A percentile compares a stretch with the other conserved stretches of the same genome.
phyloP scores from a whole-genome alignment of 2,797 vertebrate genomes.

The Arrhamphus sclerolepis region DNA sequence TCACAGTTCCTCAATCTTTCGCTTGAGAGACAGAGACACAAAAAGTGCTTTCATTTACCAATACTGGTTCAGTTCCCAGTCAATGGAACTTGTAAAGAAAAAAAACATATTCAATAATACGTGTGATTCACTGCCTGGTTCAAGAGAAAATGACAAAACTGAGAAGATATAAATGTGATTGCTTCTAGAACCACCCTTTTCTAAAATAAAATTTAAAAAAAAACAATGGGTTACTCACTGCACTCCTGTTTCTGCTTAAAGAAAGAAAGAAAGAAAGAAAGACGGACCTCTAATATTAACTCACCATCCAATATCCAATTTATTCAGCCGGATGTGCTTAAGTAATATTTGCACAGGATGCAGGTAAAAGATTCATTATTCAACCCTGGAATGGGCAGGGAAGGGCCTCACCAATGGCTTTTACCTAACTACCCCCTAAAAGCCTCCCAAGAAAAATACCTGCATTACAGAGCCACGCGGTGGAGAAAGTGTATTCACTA shows the following conservation, averaged over 20 bases:
- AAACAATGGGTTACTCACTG: background rate
- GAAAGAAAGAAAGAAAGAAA: conserved; percentile 1
- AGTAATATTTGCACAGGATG: conserved; percentile 65
- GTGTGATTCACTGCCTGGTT: no score
- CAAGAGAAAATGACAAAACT: no score
- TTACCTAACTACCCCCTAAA: conserved; percentile 81
- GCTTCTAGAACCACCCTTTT: no score
- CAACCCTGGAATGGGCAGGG: conserved; percentile 67
- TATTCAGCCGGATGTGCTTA: conserved; percentile 54
- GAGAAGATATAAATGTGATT: no score
- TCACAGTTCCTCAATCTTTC: no score
- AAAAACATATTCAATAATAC: no score
- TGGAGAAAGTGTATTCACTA: conserved; percentile 66
- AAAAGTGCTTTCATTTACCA: no score
- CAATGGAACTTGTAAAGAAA: no score
- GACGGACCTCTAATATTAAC: conserved; percentile 53
- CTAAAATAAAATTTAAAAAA: no score
- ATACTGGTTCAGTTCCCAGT: no score
- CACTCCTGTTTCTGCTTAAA: conserved; percentile 12
- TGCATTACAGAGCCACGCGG: conserved; percentile 75
- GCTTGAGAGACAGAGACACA: no score
- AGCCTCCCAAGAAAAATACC: conserved; percentile 79
- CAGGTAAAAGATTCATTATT: conserved; percentile 82
- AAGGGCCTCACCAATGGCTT: conserved; percentile 64
- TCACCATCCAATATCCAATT: conserved; percentile 35